Base-by-base conservation (phyloP, 2,113 vertebrate genomes). In the Chaetodon auriga region DNA sequence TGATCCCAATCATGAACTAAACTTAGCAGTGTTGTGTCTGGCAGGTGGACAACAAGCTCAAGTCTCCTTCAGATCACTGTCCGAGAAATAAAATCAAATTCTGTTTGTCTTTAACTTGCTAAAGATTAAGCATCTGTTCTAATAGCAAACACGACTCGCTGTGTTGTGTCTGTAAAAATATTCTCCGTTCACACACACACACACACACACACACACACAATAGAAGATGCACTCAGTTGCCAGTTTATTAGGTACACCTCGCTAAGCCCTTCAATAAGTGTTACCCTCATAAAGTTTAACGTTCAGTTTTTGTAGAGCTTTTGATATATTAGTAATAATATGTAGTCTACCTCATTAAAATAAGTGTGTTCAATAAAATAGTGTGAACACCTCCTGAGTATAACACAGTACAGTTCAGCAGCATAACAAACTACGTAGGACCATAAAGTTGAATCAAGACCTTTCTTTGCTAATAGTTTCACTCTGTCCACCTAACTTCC, bases 101-200 rank as follows among this genome's bases (percentile, higher is more conserved):
- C 11, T 3, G 41, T 43, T 45, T 45, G 8, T 45, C 25, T 30
- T 68, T 12, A 10, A 60, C 30, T 23, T 41, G 0, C 36, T 57
- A 19, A 5, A 0, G 21, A 25, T 23, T 36, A 35, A 45, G 1
- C 3, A 0, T 4, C 10, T 15, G 25, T 63, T 5, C 49, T 0
- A 16, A 41, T 64, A 16, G 8, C 70, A 63, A 54, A 62, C 14
- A 19, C 18, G 43, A 15, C 36, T 35, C 58, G 8, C 15, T 48
- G 2, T 18, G 4, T 30, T 30, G 10, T 12, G 23, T 66, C 2
- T 30, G 30, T 41, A 21, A 48, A 66, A 48, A 38, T 36, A 21
- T 21, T 9, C 49, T 69, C 41, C n/a, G 25, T 25, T 46, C 21
- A 46, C 41, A n/a, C 12, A 41, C 8, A 62, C 3, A 30, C 30